Conservation (phyloP, 2,113 vertebrate species). For the Prionailurus viverrinus region DNA sequence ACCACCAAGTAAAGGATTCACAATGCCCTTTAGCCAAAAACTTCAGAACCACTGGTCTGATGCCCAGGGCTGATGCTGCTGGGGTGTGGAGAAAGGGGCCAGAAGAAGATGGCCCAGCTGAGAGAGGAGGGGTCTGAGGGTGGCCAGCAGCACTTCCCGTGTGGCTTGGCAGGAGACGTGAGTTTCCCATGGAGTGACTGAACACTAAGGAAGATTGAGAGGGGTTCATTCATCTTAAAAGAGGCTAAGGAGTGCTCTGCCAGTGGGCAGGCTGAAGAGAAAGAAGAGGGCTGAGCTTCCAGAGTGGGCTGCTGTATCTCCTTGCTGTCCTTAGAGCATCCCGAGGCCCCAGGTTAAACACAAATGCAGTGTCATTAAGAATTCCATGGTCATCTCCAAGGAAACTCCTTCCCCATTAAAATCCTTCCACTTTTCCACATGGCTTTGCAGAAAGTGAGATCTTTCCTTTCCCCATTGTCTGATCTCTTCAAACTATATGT, state of each 20-base stretch:
- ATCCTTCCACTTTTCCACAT: background rate
- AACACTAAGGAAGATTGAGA: background rate
- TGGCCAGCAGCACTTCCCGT: background rate
- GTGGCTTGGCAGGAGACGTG: background rate
- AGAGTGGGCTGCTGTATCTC: background rate
- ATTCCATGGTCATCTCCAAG: background rate
- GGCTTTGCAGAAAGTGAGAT: background rate
- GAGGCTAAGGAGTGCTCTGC: background rate
- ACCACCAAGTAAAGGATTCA: background rate
- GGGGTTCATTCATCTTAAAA: background rate
- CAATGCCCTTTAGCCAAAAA: background rate
- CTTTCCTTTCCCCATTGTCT: background rate
- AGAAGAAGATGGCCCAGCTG: background rate
- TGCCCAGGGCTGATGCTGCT: background rate
- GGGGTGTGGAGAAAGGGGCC: background rate
- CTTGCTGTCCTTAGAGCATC: background rate
- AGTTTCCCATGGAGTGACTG: background rate
- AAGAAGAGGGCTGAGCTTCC: background rate
- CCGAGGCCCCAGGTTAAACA: background rate
- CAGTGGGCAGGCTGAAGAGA: background rate
- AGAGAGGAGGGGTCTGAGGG: background rate
- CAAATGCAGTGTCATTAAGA: background rate
- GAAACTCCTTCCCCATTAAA: background rate
- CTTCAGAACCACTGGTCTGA: background rate
- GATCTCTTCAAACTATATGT: background rate